Evolutionary conservation across 2,888 invertebrate genomes (phyloP).

Genomic region (Trisateles emortualis): DNA sequence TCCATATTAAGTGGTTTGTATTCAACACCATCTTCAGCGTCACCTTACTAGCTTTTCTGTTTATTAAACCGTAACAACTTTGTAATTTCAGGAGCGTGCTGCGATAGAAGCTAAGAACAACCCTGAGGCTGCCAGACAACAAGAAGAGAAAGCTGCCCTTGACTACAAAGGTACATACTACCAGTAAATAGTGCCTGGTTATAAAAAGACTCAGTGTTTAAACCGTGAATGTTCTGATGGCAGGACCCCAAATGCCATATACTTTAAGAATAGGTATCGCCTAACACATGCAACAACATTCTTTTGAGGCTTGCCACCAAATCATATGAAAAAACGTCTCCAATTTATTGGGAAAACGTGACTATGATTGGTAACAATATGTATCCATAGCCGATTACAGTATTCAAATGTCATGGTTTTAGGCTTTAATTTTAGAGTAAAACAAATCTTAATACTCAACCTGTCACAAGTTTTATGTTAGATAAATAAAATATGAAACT

Average conservation of each 20-base stretch:
- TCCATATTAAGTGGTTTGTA: too few species aligned
- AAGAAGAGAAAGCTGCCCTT: conserved; percentile 79
- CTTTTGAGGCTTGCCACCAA: conserved; percentile 22
- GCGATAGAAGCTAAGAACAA: conserved; percentile 85
- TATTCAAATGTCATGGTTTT: conserved; percentile 35
- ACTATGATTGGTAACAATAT: conserved; percentile 24
- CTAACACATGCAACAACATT: conserved; percentile 24
- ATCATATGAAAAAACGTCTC: conserved; percentile 26
- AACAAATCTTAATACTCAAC: conserved; percentile 49
- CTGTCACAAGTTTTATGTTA: conserved; percentile 25
- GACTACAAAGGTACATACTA: conserved; percentile 89
- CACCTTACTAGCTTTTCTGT: too few species aligned
- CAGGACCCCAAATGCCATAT: conserved; percentile 50
- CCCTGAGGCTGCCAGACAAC: conserved; percentile 78
- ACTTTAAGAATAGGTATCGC: conserved; percentile 39
- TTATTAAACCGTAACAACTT: background rate
- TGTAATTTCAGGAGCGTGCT: conserved; percentile 84
- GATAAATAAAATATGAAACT: conserved; percentile 5
- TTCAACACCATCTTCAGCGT: too few species aligned
- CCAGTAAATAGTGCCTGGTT: conserved; percentile 60
- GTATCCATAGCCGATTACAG: conserved; percentile 21
- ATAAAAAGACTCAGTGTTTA: conserved; percentile 39
- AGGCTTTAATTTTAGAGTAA: conserved; percentile 36
- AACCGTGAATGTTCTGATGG: conserved; percentile 51
- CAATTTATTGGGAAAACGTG: conserved; percentile 26